Base-by-base conservation (phyloP, 2,797 vertebrate genomes). In the Orestias chungarensis region DNA sequence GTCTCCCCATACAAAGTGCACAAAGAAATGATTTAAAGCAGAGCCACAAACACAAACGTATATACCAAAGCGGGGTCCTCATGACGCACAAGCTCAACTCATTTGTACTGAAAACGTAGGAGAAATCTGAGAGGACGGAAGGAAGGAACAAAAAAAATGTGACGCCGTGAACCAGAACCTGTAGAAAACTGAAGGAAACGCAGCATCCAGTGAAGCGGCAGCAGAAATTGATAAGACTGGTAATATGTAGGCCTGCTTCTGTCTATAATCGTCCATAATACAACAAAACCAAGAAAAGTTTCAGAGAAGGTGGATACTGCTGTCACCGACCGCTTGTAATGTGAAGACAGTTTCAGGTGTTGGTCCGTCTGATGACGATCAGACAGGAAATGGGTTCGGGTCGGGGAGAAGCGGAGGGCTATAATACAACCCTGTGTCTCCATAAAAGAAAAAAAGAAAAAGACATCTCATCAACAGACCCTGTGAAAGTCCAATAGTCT, bases 381-480 rank as follows among this genome's bases (percentile, higher is more conserved):
- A 81, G 78, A 86, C 78, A 66, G 75, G 71, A 74, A 55, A 78
- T 71, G 55, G 46, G 59, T 17, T 5, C 40, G 25, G 54, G 38
- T 52, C 23, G 23, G 64, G 68, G 67, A 61, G 66, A 70, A 79
- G 79, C 25, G 10, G 44, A 57, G 85, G 82, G 88, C 61, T 76
- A 64, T 50, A 64, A 85, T 88, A 80, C 80, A 83, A 88, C 83
- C 88, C 87, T 77, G 88, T 79, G 83, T 86, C 86, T 86, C 67
- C 73, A 68, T 52, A 46, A 2, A 25, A 44, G 2, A 66, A 47
- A 69, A 46, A 76, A 47, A 46, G 33, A 42, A 20, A 40, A 40
- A 0, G 7, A 70, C 25, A 35, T 31, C 61, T 49, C 20, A 69
- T 54, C 27, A 82, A 66, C 77, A 81, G 88, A 88, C 79, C 81